phyloP scores from a whole-genome alignment of 2,888 invertebrate genomes.

The Furcula furcula region DNA sequence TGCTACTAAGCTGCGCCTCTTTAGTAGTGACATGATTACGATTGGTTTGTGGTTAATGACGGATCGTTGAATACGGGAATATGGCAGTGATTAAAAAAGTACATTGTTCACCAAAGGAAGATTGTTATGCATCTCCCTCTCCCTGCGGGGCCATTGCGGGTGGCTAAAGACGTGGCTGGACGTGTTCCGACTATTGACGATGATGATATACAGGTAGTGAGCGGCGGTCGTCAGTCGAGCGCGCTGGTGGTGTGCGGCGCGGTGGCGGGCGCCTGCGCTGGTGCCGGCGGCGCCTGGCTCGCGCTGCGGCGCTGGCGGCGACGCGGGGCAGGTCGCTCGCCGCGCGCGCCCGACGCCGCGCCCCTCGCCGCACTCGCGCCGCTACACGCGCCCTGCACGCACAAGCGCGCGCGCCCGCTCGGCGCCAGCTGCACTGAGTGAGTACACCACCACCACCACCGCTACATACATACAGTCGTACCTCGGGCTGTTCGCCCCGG shows the following conservation, averaged over 20 bases:
- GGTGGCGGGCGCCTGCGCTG: conserved; percentile 45
- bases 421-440: conserved; percentile 50
- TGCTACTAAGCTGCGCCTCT: too few relatives aligned
- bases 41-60: too few relatives aligned
- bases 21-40: too few relatives aligned
- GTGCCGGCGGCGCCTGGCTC: conserved; percentile 41
- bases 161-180: too few relatives aligned
- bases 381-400: conserved; percentile 14
- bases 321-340: conserved; percentile 26
- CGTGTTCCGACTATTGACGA: too few relatives aligned
- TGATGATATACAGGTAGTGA: conserved; percentile 25
- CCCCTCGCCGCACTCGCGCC: conserved; percentile 19
- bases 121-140: too few relatives aligned
- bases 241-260: conserved; percentile 51
- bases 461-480: too few relatives aligned
- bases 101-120: too few relatives aligned
- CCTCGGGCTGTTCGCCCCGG: too few relatives aligned
- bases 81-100: too few relatives aligned
- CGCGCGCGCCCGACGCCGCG: conserved; percentile 29
- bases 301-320: conserved; percentile 43
- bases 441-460: conserved; percentile 33
- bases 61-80: too few relatives aligned
- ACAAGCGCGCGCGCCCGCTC: conserved; percentile 19
- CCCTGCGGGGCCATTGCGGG: too few relatives aligned
- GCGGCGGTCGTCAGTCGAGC: conserved; percentile 30